Percentiles rank a stretch among this genome's conserved stretches.
These are phyloP conservation scores for Platichthys stellatus DNA, from an alignment of 2,113 vertebrate species.

Conservation along the genomic window DNA sequence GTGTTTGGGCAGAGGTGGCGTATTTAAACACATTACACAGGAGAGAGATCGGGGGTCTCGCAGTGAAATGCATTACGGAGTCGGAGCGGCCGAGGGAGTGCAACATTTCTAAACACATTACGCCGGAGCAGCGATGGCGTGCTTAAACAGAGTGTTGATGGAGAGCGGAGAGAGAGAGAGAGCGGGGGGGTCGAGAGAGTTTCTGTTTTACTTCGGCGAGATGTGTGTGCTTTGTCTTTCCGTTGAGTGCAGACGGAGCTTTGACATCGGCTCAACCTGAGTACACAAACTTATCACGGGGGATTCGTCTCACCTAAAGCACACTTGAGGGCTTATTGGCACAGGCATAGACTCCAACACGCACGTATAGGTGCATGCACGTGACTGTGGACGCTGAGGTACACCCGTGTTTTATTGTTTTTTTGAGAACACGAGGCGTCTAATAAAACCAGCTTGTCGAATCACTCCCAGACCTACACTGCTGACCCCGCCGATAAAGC, in stretches of 20 bases:
- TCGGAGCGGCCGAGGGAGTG: slow-evolving; percentile 67
- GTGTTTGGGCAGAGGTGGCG: slow-evolving; percentile 67
- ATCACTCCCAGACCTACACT: slow-evolving; percentile 51
- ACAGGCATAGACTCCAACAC: slow-evolving; percentile 11
- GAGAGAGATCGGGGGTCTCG: slow-evolving; percentile 60
- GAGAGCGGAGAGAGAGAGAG: slow-evolving; percentile 63
- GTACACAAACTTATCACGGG: slow-evolving; percentile 75
- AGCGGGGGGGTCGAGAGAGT: slow-evolving; percentile 64
- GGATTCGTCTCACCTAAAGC: slow-evolving; percentile 43
- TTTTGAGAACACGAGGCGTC: slow-evolving; percentile 19
- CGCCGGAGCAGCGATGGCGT: slow-evolving; percentile 66
- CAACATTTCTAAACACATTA: slow-evolving; percentile 84
- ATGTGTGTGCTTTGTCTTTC: slow-evolving; percentile 70
- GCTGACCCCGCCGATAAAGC: slow-evolving; percentile 59
- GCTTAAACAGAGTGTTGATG: slow-evolving; percentile 77
- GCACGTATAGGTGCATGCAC: neutral
- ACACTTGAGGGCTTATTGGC: slow-evolving; percentile 34
- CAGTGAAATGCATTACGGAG: slow-evolving; percentile 77
- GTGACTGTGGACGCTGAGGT: neutral
- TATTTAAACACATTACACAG: slow-evolving; percentile 76
- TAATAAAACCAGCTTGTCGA: slow-evolving; percentile 52
- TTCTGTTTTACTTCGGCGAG: slow-evolving; percentile 78
- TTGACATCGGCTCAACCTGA: slow-evolving; percentile 73
- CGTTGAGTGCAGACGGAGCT: slow-evolving; percentile 72
- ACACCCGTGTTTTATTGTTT: slow-evolving; percentile 5